Conservation (phyloP, 2,797 vertebrate genomes). For the Meriones psammophilus region DNA sequence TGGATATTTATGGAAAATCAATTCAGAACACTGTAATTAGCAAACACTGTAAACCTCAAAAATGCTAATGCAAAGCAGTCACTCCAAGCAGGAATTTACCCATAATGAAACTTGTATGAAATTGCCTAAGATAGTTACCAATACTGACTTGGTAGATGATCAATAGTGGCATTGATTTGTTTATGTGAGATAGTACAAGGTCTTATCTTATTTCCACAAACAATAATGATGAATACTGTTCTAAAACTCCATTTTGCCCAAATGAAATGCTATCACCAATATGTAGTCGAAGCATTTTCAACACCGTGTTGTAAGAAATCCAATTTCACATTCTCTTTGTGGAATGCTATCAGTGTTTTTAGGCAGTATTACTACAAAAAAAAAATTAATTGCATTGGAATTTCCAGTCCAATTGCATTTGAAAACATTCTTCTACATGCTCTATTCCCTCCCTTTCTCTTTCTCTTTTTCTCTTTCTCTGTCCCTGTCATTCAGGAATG, state of each 20-base stretch:
- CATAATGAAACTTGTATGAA: conserved; percentile 54
- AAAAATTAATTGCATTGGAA: not conserved
- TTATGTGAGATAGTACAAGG: conserved; percentile 22
- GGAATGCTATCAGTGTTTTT: conserved; percentile 40
- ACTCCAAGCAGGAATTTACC: conserved; percentile 41
- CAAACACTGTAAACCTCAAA: conserved; percentile 36
- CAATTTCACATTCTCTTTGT: not conserved
- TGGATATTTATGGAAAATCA: conserved; percentile 79
- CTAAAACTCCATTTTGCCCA: conserved; percentile 40
- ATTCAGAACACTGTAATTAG: conserved; percentile 74
- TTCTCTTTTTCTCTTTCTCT: not conserved
- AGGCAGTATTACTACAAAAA: not conserved
- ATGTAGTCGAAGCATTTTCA: conserved; percentile 17
- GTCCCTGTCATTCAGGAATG: not conserved
- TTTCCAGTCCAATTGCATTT: not conserved
- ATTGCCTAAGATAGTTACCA: conserved; percentile 40
- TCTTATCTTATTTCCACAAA: conserved; percentile 60
- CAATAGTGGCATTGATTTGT: not conserved
- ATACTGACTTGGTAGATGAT: not conserved
- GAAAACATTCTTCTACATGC: not conserved
- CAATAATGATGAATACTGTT: not conserved
- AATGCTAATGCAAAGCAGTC: conserved; percentile 41
- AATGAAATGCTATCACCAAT: not conserved
- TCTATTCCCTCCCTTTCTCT: not conserved
- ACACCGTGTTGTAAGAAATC: not conserved